Percentiles rank a stretch among this genome's conserved stretches.
These are phyloP conservation scores for Lamprotornis superbus DNA, from an alignment of 2,113 vertebrate genomes.

Conservation along the genomic window DNA sequence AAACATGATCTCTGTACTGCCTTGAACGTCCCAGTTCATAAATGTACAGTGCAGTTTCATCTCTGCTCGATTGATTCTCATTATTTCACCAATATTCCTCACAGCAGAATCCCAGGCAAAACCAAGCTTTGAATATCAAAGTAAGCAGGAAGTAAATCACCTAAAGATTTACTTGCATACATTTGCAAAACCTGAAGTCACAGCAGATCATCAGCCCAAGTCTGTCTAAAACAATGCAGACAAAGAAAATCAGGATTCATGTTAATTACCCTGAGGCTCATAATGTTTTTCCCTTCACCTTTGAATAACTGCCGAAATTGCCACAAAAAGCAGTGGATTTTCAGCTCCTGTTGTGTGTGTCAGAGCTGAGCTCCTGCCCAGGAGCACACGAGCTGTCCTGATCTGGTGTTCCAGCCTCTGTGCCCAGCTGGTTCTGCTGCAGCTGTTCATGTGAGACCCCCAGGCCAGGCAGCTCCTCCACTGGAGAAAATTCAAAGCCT, in stretches of 20 bases:
- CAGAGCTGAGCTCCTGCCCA: background rate
- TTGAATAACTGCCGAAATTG: background rate
- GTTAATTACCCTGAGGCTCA: background rate
- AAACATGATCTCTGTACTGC: background rate
- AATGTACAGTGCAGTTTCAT: background rate
- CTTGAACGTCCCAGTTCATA: background rate
- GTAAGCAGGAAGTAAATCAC: background rate
- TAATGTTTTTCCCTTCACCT: background rate
- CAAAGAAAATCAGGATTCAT: background rate
- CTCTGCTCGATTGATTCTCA: background rate
- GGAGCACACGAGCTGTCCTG: background rate
- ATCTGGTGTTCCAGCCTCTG: background rate
- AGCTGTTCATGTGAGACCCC: background rate
- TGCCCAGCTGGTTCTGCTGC: background rate
- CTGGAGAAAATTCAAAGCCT: background rate
- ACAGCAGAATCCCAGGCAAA: background rate
- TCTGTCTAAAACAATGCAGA: background rate
- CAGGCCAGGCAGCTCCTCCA: background rate
- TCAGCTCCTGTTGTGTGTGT: background rate
- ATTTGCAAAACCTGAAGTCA: background rate
- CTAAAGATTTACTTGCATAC: background rate
- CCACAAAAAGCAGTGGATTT: background rate
- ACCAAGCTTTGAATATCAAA: background rate
- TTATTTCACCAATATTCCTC: background rate
- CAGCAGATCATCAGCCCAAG: background rate